Evolutionary conservation across 1,140 invertebrate species (phyloP).

Genomic region (Zaprionus capensis): DNA sequence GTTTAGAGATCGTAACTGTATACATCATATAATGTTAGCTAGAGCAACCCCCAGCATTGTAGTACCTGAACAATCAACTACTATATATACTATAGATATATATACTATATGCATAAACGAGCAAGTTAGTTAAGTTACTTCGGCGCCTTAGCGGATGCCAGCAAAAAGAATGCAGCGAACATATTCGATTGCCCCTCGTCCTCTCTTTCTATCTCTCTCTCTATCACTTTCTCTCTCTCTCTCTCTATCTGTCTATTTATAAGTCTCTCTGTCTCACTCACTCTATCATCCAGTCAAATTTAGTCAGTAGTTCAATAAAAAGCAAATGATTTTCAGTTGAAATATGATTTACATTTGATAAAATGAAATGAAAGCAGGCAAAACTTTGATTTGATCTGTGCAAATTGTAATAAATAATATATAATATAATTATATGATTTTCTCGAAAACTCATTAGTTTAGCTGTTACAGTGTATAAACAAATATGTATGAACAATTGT

Average conservation of each 20-base stretch:
- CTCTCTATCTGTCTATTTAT: neutral
- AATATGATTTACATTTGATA: conserved; percentile 45
- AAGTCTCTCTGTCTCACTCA: conserved; percentile 14
- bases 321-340: conserved; percentile 59
- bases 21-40: conserved; percentile 15
- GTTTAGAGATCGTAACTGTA: conserved; percentile 43
- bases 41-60: conserved; percentile 57
- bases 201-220: conserved; percentile 27
- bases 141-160: conserved; percentile 21
- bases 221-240: conserved; percentile 17
- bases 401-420: conserved; percentile 80
- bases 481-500: conserved; percentile 64
- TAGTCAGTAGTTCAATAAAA: conserved; percentile 24
- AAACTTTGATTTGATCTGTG: conserved; percentile 60
- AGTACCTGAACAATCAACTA: conserved; percentile 26
- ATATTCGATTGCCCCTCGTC: conserved; percentile 21
- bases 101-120: conserved; percentile 6
- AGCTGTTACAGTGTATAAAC: conserved; percentile 80
- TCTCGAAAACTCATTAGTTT: conserved; percentile 72
- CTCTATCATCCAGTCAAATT: conserved; percentile 21
- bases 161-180: conserved; percentile 1
- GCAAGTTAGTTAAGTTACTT: conserved; percentile 27
- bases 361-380: conserved; percentile 15
- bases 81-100: conserved; percentile 3
- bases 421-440: conserved; percentile 51